A percentile compares a stretch with the other conserved stretches of the same genome.
phyloP scores from a whole-genome alignment of 2,113 vertebrate genomes.

The Eclectus roratus region DNA sequence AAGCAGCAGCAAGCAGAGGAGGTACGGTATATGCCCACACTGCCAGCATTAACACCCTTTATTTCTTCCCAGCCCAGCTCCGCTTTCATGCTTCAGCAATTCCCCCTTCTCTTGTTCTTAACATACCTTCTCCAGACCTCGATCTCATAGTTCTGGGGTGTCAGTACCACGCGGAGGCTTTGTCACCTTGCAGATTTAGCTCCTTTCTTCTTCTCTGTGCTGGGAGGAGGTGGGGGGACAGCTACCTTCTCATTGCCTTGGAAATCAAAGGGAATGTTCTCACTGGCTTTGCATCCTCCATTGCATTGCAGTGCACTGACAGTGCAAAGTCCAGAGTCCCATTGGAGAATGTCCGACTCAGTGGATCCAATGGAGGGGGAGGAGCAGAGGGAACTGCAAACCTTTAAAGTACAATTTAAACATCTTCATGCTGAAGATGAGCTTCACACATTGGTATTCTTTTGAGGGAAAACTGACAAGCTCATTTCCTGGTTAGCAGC shows the following conservation, averaged over 20 bases:
- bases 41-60: background rate
- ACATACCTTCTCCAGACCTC: background rate
- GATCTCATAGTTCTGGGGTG: background rate
- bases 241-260: background rate
- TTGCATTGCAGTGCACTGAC: background rate
- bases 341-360: background rate
- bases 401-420: background rate
- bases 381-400: background rate
- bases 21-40: constrained; percentile 63
- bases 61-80: background rate
- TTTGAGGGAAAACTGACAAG: background rate
- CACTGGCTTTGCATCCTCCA: background rate
- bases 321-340: background rate
- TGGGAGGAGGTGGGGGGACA: background rate
- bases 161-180: background rate
- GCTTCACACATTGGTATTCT: background rate
- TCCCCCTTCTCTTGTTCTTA: background rate
- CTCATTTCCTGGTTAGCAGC: background rate
- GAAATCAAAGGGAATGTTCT: background rate
- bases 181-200: background rate
- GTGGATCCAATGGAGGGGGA: background rate
- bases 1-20: constrained; percentile 63
- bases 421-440: background rate
- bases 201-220: background rate
- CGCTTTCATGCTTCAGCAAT: background rate